phyloP scores from a whole-genome alignment of 2,113 vertebrate genomes.

The Ptilorrhoa leucosticta region DNA sequence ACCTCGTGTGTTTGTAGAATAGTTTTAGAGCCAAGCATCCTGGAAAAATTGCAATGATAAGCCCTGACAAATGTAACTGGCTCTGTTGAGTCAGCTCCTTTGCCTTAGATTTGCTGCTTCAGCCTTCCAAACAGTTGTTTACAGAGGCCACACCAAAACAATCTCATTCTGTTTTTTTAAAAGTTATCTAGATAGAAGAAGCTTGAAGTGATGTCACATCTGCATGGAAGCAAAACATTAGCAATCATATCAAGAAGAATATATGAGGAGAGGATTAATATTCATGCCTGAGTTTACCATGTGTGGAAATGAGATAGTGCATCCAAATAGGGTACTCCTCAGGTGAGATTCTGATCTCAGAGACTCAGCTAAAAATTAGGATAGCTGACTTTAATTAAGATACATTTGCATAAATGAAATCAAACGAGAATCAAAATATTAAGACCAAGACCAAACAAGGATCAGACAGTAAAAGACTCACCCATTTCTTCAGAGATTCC shows the following conservation, averaged over 20 bases:
- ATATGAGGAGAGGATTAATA: not conserved
- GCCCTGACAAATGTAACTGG: not conserved
- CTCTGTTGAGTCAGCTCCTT: not conserved
- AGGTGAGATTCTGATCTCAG: not conserved
- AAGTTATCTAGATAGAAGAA: not conserved
- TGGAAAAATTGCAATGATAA: slow-evolving; percentile 6
- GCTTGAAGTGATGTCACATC: not conserved
- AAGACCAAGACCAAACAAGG: not conserved
- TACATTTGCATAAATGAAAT: not conserved
- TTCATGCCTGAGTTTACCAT: not conserved
- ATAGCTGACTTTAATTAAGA: not conserved
- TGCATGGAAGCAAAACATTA: not conserved
- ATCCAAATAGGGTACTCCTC: not conserved
- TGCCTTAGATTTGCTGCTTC: not conserved
- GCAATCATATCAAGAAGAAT: not conserved
- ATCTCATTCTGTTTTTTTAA: not conserved
- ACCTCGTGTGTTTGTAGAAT: not conserved
- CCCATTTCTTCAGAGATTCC: not conserved
- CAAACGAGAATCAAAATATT: not conserved
- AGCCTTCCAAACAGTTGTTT: not conserved
- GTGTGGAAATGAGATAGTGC: not conserved
- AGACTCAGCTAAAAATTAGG: not conserved
- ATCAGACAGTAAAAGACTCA: not conserved
- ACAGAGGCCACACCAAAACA: not conserved
- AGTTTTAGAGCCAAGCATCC: not conserved